Evolutionary conservation across 2,888 invertebrate genomes (phyloP), one percentile per base, ranked within the genome.

Genomic region (Phasia obesa): DNA sequence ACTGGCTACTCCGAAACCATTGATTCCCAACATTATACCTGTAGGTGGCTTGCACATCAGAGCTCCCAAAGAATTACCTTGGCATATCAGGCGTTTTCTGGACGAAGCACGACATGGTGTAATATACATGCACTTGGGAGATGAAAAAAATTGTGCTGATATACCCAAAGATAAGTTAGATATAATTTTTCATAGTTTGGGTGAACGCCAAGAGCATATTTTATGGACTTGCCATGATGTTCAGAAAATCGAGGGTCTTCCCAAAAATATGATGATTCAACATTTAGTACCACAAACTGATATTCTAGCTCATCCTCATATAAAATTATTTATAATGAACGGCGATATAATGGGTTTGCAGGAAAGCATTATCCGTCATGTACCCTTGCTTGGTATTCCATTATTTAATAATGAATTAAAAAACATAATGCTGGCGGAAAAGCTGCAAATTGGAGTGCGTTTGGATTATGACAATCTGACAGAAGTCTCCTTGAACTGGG

Each of bases 31-130:
- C 15, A 88, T 93, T 11, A 88, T 93, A 4, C 92, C 93, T 49
- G 92, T 93, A 1, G 93, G 93, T 0, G 94, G 94, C 9, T 86
- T 93, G 13, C 94, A 94, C 77, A 91, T 93, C 31, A 90, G 90
- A 7, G 89, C 88, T 11, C 88, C 90, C 0, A 90, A 91, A 62
- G 87, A 88, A 15, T 84, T 91, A 55, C 88, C 90, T 19, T 89
- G 91, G 90, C 90, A 91, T 59, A 85, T 93, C 0, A 88, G 91
- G 60, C 88, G 90, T 11, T 92, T 91, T 69, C 83, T 92, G n/a
- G 92, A 92, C 64, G 91, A 90, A 62, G 88, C 92, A 2, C 87
- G 90, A 0, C 77, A 89, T 1, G 93, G 93, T 1, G 91, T 89
- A 3, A 89, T 93, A 49, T 92, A 92, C 84, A 91, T 93, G 78